Percentiles rank a stretch among this genome's conserved stretches.
Evolutionary conservation across 2,797 vertebrate genomes (phyloP).

Genomic region (Bufotes viridis): DNA sequence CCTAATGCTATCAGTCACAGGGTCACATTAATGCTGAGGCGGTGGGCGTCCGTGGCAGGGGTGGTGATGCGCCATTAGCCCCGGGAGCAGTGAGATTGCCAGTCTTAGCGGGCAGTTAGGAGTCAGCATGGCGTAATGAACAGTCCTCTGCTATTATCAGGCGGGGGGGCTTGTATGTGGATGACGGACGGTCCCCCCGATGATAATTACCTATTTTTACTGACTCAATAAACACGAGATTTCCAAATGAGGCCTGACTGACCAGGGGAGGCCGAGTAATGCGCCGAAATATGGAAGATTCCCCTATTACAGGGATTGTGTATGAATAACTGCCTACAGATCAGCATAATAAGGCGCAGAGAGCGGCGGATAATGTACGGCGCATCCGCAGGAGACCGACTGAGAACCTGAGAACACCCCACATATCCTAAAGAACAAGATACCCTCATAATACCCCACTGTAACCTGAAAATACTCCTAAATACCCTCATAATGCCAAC

Average conservation of each 20-base stretch:
- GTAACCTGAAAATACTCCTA: background rate
- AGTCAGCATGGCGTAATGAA: constrained; percentile 29
- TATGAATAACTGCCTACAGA: background rate
- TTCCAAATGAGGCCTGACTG: constrained; percentile 19
- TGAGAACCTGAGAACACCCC: too few relatives aligned
- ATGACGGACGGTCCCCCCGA: constrained; percentile 1
- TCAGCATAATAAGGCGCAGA: background rate
- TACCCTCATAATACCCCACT: too few relatives aligned
- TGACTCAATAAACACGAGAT: constrained; percentile 9
- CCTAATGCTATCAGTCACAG: constrained; percentile 13
- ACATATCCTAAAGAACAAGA: too few relatives aligned
- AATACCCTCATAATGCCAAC: background rate
- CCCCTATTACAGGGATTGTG: background rate
- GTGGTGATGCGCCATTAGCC: constrained; percentile 27
- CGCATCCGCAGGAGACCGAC: background rate
- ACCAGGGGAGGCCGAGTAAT: background rate
- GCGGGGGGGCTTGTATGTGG: constrained; percentile 17
- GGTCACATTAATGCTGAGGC: constrained; percentile 16
- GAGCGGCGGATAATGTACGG: background rate
- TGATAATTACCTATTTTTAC: constrained; percentile 13
- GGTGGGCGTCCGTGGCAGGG: constrained; percentile 28
- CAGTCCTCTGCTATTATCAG: constrained; percentile 39
- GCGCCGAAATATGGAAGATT: background rate
- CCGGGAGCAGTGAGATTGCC: constrained; percentile 34
- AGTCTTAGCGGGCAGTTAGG: constrained; percentile 42